Conservation (phyloP, 1,140 invertebrate genomes). For the Caenorhabditis tropicalis region DNA sequence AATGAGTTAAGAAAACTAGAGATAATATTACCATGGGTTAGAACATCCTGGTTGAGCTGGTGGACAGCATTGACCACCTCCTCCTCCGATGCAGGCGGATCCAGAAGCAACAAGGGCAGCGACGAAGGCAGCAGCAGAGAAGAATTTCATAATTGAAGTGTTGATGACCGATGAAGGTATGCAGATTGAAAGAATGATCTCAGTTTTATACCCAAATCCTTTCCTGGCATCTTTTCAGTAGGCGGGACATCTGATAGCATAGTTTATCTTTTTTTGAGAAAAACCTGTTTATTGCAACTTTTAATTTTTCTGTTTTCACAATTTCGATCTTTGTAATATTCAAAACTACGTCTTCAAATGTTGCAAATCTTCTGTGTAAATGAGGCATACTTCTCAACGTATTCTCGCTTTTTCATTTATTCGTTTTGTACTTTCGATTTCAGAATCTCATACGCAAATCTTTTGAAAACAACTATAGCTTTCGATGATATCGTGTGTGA, state of each 20-base stretch:
- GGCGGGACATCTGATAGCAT: neutral
- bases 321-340: too few relatives aligned
- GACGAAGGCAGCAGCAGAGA: constrained; percentile 26
- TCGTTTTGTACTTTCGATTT: neutral
- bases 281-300: neutral
- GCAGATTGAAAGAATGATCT: neutral
- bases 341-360: too few relatives aligned
- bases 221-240: neutral
- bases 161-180: constrained; percentile 9
- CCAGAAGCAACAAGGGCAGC: neutral
- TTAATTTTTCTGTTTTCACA: too few relatives aligned
- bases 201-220: neutral
- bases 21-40: neutral
- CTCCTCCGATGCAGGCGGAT: constrained; percentile 9
- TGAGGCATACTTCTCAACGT: too few relatives aligned
- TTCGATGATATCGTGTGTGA: constrained; percentile 6
- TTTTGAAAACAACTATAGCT: neutral
- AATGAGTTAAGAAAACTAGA: neutral
- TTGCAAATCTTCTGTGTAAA: too few relatives aligned
- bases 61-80: constrained; percentile 8
- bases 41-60: constrained; percentile 3
- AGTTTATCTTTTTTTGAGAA: neutral
- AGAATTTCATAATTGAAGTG: neutral
- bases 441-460: neutral
- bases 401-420: neutral